These are phyloP conservation scores for Thamnophis sirtalis DNA, from an alignment of 2,113 vertebrate species.

Conservation along the genomic window DNA sequence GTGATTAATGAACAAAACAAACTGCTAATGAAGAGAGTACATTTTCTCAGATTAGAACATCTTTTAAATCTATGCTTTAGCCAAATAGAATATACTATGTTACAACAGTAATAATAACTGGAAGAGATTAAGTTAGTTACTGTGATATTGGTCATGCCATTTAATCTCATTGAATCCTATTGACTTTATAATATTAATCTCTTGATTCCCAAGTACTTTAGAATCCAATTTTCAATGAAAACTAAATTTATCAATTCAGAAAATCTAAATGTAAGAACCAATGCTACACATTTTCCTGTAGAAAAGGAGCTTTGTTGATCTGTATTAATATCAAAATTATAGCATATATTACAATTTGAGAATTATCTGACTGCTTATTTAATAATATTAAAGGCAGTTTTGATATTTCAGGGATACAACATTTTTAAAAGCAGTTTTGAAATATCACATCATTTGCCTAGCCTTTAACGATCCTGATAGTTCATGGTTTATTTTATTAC, in stretches of 20 bases:
- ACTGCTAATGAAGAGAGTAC: not conserved
- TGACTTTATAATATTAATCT: constrained; percentile 11
- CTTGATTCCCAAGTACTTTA: constrained; percentile 10
- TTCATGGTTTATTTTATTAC: not conserved
- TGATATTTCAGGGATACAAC: not conserved
- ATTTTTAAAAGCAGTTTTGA: not conserved
- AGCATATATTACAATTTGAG: not conserved
- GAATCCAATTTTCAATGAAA: not conserved
- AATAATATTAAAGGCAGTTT: not conserved
- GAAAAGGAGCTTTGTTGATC: not conserved
- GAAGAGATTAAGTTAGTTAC: constrained; percentile 6
- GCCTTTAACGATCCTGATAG: not conserved
- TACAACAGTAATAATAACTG: constrained; percentile 4
- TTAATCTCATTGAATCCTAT: constrained; percentile 6
- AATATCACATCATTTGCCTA: not conserved
- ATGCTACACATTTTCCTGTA: not conserved
- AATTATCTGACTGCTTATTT: not conserved
- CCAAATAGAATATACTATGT: not conserved
- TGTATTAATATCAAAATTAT: not conserved
- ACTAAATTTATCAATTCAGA: not conserved
- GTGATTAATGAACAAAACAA: not conserved
- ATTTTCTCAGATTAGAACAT: not conserved
- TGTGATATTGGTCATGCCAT: constrained; percentile 7
- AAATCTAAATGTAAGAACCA: not conserved
- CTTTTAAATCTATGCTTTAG: not conserved